Base-by-base conservation (phyloP, 1,140 invertebrate species). In the Frieseomelitta varia region DNA sequence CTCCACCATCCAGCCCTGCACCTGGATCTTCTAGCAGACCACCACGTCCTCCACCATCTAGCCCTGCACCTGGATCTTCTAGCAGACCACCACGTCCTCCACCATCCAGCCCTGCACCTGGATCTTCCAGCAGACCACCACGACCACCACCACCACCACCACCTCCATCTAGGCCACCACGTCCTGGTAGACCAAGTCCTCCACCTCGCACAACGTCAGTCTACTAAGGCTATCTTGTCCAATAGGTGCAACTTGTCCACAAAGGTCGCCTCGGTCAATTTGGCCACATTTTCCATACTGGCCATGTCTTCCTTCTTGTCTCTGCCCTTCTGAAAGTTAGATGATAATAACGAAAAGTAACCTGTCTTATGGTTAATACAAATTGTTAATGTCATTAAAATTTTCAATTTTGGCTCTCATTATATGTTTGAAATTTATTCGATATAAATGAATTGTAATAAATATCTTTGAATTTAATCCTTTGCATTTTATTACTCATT, bases 231-330 rank as follows among this genome's bases (percentile, higher is more conserved):
- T 12, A 17, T 8, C 69, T 4, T 1, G 6, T 51, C 0, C 69
- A 10, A 17, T 24, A 2, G 0, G 2, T n/a, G 10, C 11, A 47
- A 4, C 68, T 14, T 11, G 12, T 51, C 19, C 69, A n/a, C 1
- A 39, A 15, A n/a, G 69, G 51, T 11, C 39, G n/a, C 24, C 69
- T 2, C n/a, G 4, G 6, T 8, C 39, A 47, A 47, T 47, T 47
- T 47, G 0, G 11, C 24, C 69, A 24, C 0, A 19, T 15, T 39
- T 0, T 2, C 1, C 47, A 27, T 0, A 39, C 8, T 39, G 1
- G 19, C 17, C 47, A 55, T 1, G 10, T 3, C n/a, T 0, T 2
- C 47, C 39, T 47, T 10, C 39, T 47, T 8, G 39, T 47, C 39
- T 8, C 39, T 47, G 8, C 8, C 39, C 39, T 47, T 47, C 8